These are phyloP conservation scores for Misgurnus mizolepis DNA, from an alignment of 2,113 vertebrate genomes.

Conservation along the genomic window DNA sequence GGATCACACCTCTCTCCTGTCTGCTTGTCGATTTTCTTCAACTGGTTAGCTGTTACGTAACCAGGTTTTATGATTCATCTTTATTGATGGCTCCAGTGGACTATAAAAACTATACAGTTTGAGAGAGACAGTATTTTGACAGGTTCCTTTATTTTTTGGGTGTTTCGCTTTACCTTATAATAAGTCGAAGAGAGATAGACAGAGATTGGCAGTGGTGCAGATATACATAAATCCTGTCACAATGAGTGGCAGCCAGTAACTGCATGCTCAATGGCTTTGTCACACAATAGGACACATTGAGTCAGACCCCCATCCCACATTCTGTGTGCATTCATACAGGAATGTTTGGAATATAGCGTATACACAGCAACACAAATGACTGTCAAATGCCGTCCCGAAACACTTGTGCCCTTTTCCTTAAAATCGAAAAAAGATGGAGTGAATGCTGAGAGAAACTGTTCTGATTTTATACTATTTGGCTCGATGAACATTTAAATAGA, in stretches of 20 bases:
- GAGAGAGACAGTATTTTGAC: background rate
- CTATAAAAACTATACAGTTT: too few relatives aligned
- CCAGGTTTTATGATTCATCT: too few relatives aligned
- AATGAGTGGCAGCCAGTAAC: conserved; percentile 40
- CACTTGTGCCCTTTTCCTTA: conserved; percentile 3
- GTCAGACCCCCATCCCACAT: conserved; percentile 31
- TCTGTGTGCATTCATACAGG: conserved; percentile 45
- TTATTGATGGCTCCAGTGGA: too few relatives aligned
- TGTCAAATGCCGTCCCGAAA: conserved; percentile 19
- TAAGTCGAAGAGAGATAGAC: conserved; percentile 11
- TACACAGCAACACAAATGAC: conserved; percentile 47
- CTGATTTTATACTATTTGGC: background rate
- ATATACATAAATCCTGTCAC: conserved; percentile 37
- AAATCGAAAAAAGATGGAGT: background rate
- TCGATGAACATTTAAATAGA: background rate
- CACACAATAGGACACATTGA: conserved; percentile 43
- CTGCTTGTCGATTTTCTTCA: background rate
- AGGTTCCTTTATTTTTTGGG: background rate
- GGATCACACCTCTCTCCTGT: background rate
- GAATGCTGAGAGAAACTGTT: background rate
- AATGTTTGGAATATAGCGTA: conserved; percentile 37
- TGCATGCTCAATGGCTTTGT: conserved; percentile 39
- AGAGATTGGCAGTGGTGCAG: conserved; percentile 2
- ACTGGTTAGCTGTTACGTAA: too few relatives aligned
- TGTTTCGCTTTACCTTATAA: conserved; percentile 2